phyloP scores from a whole-genome alignment of 1,140 invertebrate genomes.

The Saccostrea glomerata region DNA sequence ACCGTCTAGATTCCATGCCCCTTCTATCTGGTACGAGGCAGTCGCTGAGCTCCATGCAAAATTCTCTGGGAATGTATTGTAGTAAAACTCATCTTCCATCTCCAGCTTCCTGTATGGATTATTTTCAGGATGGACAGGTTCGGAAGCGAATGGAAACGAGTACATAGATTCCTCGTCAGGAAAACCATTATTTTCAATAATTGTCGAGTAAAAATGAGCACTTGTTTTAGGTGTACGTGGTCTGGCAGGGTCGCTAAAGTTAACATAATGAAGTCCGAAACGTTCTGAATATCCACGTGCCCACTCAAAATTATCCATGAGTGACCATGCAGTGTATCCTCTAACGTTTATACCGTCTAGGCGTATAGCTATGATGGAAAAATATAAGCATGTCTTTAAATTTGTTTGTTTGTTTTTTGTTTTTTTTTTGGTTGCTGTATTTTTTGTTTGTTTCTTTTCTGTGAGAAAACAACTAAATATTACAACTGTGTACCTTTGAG shows the following conservation, averaged over 20 bases:
- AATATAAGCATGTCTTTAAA: neutral
- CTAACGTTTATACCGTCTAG: conserved; percentile 84
- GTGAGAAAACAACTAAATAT: neutral
- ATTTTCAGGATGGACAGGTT: neutral
- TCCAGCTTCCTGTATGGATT: conserved; percentile 33
- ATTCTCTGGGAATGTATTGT: conserved; percentile 71
- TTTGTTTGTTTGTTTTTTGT: too few species aligned
- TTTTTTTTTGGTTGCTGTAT: too few species aligned
- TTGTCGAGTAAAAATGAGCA: conserved; percentile 60
- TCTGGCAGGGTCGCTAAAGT: conserved; percentile 84
- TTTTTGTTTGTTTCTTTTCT: too few species aligned
- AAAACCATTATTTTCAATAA: conserved; percentile 59
- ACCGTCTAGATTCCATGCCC: conserved; percentile 78
- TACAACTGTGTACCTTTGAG: conserved; percentile 75
- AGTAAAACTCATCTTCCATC: conserved; percentile 60
- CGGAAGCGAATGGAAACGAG: conserved; percentile 66
- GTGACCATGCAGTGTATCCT: conserved; percentile 87
- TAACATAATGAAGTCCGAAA: conserved; percentile 87
- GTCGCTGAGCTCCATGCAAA: conserved; percentile 79
- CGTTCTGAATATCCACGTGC: conserved; percentile 78
- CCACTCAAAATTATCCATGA: conserved; percentile 92
- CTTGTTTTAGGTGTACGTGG: conserved; percentile 84
- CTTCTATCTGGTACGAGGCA: conserved; percentile 79
- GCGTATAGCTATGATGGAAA: conserved; percentile 69
- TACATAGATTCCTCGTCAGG: conserved; percentile 61